Evolutionary conservation across 92 coral and sea anemone genomes (phyloP).

Genomic region (Bergia sp.): DNA sequence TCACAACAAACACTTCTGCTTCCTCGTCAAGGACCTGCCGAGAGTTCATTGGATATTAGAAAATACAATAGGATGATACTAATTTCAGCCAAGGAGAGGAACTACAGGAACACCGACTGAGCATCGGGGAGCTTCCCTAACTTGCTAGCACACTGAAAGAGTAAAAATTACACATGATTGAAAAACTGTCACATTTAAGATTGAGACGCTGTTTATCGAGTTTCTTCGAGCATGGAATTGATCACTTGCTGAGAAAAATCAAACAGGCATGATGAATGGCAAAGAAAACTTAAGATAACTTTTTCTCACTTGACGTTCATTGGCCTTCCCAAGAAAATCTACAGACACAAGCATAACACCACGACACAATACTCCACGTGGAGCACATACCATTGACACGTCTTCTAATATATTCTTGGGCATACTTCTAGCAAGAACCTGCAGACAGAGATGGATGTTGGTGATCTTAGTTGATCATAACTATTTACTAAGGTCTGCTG

Average conservation of each 20-base stretch:
- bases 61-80: background rate
- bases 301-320: too few relatives aligned
- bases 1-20: slow-evolving; percentile 98
- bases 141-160: too few relatives aligned
- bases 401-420: slow-evolving; percentile 96
- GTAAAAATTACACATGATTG: too few relatives aligned
- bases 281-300: too few relatives aligned
- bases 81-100: too few relatives aligned
- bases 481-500: too few relatives aligned
- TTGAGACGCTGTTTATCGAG: too few relatives aligned
- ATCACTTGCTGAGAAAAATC: too few relatives aligned
- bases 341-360: background rate
- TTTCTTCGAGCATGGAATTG: too few relatives aligned
- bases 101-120: background rate
- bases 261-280: too few relatives aligned
- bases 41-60: background rate
- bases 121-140: too few relatives aligned
- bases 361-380: background rate
- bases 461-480: background rate
- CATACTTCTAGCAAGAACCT: slow-evolving; percentile 92
- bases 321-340: background rate
- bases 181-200: too few relatives aligned
- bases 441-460: background rate
- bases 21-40: slow-evolving; percentile 96
- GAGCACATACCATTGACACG: slow-evolving; percentile 90